Evolutionary conservation across 2,113 vertebrate genomes (phyloP).

Genomic region (Ophthalmolycus amberensis): DNA sequence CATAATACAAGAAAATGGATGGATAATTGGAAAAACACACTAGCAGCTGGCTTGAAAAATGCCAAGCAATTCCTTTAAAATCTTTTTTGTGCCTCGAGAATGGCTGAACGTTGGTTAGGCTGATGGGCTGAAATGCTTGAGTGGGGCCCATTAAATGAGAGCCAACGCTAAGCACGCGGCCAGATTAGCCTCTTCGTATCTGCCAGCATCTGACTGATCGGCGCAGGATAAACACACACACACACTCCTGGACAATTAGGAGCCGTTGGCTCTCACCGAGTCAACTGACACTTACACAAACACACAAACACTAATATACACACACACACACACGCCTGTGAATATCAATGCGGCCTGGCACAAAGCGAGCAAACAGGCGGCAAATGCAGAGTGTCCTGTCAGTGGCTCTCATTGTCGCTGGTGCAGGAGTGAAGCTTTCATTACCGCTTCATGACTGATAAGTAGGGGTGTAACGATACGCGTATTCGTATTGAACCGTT

Average conservation of each 20-base stretch:
- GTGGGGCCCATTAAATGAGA: slow-evolving; percentile 75
- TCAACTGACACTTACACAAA: slow-evolving; percentile 58
- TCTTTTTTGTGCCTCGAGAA: slow-evolving; percentile 19
- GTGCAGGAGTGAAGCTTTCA: slow-evolving; percentile 46
- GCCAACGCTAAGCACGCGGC: slow-evolving; percentile 70
- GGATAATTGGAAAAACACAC: not conserved
- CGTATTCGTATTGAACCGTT: too few relatives aligned
- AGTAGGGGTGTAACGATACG: too few relatives aligned
- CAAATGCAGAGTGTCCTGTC: slow-evolving; percentile 77
- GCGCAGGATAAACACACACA: slow-evolving; percentile 70
- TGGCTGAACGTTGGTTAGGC: slow-evolving; percentile 28
- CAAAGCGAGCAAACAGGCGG: slow-evolving; percentile 68
- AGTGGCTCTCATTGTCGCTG: slow-evolving; percentile 73
- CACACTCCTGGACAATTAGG: slow-evolving; percentile 77
- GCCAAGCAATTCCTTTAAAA: slow-evolving; percentile 17
- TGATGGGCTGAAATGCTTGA: slow-evolving; percentile 53
- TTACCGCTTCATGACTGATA: slow-evolving; percentile 41
- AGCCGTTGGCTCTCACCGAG: slow-evolving; percentile 38
- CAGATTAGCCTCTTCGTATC: slow-evolving; percentile 75
- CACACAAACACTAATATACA: slow-evolving; percentile 19
- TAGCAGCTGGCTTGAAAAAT: slow-evolving; percentile 18
- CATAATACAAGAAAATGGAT: not conserved
- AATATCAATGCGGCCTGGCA: slow-evolving; percentile 72
- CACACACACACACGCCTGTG: slow-evolving; percentile 49
- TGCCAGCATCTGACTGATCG: slow-evolving; percentile 74